Base-by-base conservation (phyloP, 2,797 vertebrate species). In the Thamnophis elegans region DNA sequence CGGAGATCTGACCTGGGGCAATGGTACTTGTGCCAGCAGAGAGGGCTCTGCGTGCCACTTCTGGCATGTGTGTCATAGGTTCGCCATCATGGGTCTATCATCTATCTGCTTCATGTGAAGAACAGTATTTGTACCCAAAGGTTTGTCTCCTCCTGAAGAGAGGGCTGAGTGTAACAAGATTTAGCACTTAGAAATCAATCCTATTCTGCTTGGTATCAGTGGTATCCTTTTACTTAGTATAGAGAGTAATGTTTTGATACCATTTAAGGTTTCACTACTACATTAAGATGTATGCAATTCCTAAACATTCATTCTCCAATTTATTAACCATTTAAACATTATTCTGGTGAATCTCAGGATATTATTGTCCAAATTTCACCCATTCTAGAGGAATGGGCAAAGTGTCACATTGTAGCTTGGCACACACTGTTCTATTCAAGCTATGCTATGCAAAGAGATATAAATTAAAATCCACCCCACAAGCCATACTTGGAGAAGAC, bases 381-480 rank as follows among this genome's bases (percentile, higher is more conserved):
- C 54, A 0, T 54, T 91, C 16, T 93, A 87, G 87, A 93, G 88
- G 73, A 89, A 85, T 94, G 92, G 91, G 89, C 51, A 94, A 95
- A 91, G 94, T 94, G 95, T 94, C 93, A 78, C 92, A 91, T 93
- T 88, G 87, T 87, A 89, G 93, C 89, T 93, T 94, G 91, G 28
- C 93, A 25, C 65, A 92, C 68, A 92, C 88, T 92, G 90, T 94
- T 88, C 59, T 96, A 95, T 94, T 95, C 94, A 95, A 96, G 89
- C 92, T 89, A 94, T 91, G 93, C 87, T 28, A 59, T 28, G 22
- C 94, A 58, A 85, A 51, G 90, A 94, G 93, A 91, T 36, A 65
- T 89, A 53, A 68, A 94, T 89, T 95, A 95, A 93, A 94, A 96
- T 85, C 91, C 60, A 93, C 28, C 20, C 28, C 20, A 53, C 88